These are phyloP conservation scores for Cloeon dipterum DNA, from an alignment of 2,888 invertebrate species.

Conservation along the genomic window DNA sequence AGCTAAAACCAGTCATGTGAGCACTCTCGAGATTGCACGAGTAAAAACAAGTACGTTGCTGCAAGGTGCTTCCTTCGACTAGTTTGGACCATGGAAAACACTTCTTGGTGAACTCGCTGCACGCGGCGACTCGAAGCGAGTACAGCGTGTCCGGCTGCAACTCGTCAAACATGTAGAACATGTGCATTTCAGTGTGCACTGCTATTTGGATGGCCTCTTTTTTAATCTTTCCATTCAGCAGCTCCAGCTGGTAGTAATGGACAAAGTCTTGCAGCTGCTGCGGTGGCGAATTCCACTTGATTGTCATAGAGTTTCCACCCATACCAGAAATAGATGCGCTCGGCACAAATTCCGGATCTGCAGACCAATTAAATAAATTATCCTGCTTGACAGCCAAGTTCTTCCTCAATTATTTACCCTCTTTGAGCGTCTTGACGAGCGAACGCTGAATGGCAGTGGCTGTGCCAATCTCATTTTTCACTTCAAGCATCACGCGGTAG, in stretches of 20 bases:
- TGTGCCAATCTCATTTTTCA: too few species aligned
- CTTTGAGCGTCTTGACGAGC: too few species aligned
- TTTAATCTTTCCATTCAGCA: constrained; percentile 10
- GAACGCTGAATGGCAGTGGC: too few species aligned
- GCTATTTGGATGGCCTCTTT: constrained; percentile 35
- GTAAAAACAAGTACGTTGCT: constrained; percentile 15
- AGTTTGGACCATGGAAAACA: constrained; percentile 59
- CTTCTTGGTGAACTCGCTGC: constrained; percentile 47
- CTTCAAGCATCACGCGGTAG: too few species aligned
- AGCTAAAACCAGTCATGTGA: constrained; percentile 16
- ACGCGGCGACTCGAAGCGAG: constrained; percentile 50
- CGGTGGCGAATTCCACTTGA: constrained; percentile 53
- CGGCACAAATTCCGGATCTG: constrained; percentile 56
- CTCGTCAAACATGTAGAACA: constrained; percentile 55
- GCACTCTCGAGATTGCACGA: too few species aligned
- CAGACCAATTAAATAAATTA: constrained; percentile 7
- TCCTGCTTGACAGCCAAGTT: background rate
- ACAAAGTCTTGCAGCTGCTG: constrained; percentile 39
- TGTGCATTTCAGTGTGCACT: constrained; percentile 21
- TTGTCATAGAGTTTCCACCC: constrained; percentile 48
- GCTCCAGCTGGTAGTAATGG: constrained; percentile 46
- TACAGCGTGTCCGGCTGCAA: constrained; percentile 60
- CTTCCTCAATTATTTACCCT: background rate
- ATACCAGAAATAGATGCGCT: constrained; percentile 50
- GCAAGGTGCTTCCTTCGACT: constrained; percentile 61